Conservation (phyloP, 2,113 vertebrate genomes). For the Sander vitreus region DNA sequence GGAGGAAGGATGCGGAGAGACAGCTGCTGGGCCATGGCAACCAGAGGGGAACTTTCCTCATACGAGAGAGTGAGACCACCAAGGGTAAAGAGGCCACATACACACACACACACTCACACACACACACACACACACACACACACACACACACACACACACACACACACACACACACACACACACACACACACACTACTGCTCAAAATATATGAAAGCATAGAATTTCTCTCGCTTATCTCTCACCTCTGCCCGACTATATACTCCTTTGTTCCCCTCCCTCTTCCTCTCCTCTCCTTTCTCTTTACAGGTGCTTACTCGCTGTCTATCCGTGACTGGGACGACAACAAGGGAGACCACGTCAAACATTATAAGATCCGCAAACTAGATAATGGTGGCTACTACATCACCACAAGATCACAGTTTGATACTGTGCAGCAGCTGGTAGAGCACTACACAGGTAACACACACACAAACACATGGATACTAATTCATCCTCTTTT, state of each 20-base stretch:
- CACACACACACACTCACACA: not conserved
- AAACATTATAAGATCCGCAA: conserved; percentile 99
- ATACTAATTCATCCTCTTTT: not conserved
- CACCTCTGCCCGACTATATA: not conserved
- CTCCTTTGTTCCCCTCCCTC: not conserved
- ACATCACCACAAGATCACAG: conserved; percentile 97
- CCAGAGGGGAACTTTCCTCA: conserved; percentile 91
- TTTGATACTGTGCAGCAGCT: conserved; percentile 91
- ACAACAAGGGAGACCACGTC: conserved; percentile 92
- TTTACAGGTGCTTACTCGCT: conserved; percentile 93
- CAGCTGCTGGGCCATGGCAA: conserved; percentile 89
- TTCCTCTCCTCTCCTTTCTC: not conserved
- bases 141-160: not conserved
- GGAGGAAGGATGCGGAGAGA: conserved; percentile 94
- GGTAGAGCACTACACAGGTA: conserved; percentile 95
- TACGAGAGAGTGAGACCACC: conserved; percentile 95
- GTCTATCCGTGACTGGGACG: conserved; percentile 96
- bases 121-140: conserved; percentile 16
- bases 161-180: not conserved
- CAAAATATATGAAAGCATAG: not conserved
- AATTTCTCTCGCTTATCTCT: not conserved
- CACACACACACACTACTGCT: not conserved
- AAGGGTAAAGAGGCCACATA: conserved; percentile 85
- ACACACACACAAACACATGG: conserved; percentile 16
- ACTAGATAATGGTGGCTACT: conserved; percentile 95